A percentile compares a stretch with the other conserved stretches of the same genome.
Conservation (phyloP, 2,888 invertebrate genomes). For the Drosophila quasianomalipes region DNA sequence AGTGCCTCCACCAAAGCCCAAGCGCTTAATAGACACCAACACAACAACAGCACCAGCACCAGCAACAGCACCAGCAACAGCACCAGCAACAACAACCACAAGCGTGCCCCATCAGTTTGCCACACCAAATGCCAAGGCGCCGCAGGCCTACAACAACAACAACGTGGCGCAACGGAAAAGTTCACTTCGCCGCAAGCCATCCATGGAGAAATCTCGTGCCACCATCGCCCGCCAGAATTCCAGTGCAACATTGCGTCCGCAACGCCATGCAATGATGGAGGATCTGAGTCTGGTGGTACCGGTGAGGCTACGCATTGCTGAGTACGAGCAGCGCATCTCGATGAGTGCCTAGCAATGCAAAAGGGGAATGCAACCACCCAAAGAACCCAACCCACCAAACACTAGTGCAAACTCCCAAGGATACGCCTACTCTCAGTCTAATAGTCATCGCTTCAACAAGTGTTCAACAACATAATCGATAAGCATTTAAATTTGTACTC, state of each 20-base stretch:
- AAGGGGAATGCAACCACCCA: conserved; percentile 4
- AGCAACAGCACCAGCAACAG: conserved; percentile 1
- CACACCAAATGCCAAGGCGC: conserved; percentile 47
- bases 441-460: conserved; percentile 10
- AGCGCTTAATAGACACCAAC: conserved; percentile 42
- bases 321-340: conserved; percentile 79
- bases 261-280: conserved; percentile 82
- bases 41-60: neutral
- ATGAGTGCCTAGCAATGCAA: conserved; percentile 47
- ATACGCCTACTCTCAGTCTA: conserved; percentile 27
- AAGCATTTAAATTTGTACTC: conserved; percentile 13
- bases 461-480: conserved; percentile 32
- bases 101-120: conserved; percentile 44
- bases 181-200: conserved; percentile 76
- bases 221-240: conserved; percentile 72
- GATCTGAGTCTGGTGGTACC: conserved; percentile 82
- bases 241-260: conserved; percentile 65
- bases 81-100: conserved; percentile 8
- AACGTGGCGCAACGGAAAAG: conserved; percentile 61
- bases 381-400: neutral
- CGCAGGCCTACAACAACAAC: conserved; percentile 23
- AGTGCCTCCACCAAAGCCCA: conserved; percentile 70
- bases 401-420: conserved; percentile 59
- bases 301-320: conserved; percentile 81
- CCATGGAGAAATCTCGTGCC: conserved; percentile 77